phyloP scores from a whole-genome alignment of 2,888 invertebrate species.

The Chaitophorus viminalis region DNA sequence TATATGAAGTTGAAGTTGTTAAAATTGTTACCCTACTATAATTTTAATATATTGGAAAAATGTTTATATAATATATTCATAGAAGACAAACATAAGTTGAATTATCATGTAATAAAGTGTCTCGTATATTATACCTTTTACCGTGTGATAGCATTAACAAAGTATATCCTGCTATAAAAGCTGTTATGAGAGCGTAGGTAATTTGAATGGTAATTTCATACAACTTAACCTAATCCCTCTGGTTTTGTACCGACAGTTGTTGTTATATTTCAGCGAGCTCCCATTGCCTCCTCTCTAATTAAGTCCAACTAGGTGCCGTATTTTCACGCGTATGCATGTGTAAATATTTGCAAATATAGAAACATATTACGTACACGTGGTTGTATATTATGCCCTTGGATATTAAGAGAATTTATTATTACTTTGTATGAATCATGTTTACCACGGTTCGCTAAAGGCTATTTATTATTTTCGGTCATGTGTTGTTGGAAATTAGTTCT shows the following conservation, averaged over 20 bases:
- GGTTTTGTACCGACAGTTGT: slow-evolving; percentile 41
- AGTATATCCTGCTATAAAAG: slow-evolving; percentile 3
- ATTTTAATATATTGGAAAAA: too few species aligned
- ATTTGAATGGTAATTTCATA: slow-evolving; percentile 53
- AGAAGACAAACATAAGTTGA: background rate
- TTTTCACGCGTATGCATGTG: slow-evolving; percentile 4
- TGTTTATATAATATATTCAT: too few species aligned
- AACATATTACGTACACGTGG: slow-evolving; percentile 37
- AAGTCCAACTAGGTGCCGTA: slow-evolving; percentile 32
- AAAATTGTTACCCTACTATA: too few species aligned
- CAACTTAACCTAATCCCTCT: slow-evolving; percentile 44
- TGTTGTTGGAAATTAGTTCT: background rate
- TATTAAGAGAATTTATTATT: slow-evolving; percentile 31
- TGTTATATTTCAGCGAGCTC: slow-evolving; percentile 17
- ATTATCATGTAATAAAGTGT: background rate
- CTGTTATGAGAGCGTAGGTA: slow-evolving; percentile 1
- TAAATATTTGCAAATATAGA: slow-evolving; percentile 31
- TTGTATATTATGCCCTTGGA: slow-evolving; percentile 9
- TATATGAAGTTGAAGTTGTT: too few species aligned
- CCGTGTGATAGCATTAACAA: background rate
- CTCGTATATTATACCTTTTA: background rate
- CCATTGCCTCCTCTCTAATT: slow-evolving; percentile 49
- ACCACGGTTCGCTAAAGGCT: background rate
- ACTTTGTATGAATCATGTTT: slow-evolving; percentile 30
- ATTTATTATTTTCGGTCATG: background rate